Base-by-base conservation (phyloP, 2,797 vertebrate genomes). In the Danio albolineatus region DNA sequence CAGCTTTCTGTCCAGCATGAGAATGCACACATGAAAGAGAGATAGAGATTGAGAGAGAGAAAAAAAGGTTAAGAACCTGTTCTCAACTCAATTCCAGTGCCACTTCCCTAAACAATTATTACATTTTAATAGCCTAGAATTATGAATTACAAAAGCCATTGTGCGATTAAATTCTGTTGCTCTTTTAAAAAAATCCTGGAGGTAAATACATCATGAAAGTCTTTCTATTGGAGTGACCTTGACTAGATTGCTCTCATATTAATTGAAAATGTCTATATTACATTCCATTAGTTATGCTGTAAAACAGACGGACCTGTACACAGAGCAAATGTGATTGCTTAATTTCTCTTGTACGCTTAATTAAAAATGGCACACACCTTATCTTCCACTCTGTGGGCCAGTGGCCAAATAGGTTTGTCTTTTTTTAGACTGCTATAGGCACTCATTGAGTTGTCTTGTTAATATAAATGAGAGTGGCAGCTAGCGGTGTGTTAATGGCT, bases 321-420 rank as follows among this genome's bases (percentile, higher is more conserved):
- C 13, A 49, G 41, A 44, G n/a, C 43, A 41, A 69, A 73, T 64
- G 57, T 72, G 60, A 67, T 57, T 70, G 62, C 46, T 54, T 21
- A 54, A 73, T 70, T 46, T 57, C 44, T 38, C 61, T 28, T 46
- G 46, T 54, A 44, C 10, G 16, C 64, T 69, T 76, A 38, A 80
- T 72, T 72, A 78, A 84, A 72, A 56, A 74, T 64, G 78, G 46
- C 70, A 65, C 44, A 10, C 9, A 54, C n/a, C 75, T 71, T 66
- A 49, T 84, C 76, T 70, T 46, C 43, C 72, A 21, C 17, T 73
- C 60, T 62, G 41, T 21, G 66, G 49, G 46, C 39, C 43, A 62
- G 14, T 62, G 69, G 44, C 54, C 17, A 67, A 61, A 78, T 49
- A 46, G 10, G 56, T 39, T 74, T 77, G 36, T 65, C n/a, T 60